phyloP scores from a whole-genome alignment of 2,888 invertebrate species.

The Psococerastis gibbosa region DNA sequence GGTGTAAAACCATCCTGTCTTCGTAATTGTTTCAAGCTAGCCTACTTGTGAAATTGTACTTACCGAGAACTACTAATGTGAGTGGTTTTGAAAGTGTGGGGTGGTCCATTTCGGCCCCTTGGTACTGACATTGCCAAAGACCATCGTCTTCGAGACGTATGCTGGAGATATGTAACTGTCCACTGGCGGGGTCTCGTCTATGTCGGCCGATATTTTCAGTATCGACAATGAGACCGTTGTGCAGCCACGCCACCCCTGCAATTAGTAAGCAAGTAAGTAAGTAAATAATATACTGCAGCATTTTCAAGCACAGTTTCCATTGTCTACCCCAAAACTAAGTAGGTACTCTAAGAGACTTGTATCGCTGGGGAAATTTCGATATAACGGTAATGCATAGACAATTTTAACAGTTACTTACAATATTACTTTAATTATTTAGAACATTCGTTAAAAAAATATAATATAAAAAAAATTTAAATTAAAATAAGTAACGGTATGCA shows the following conservation, averaged over 20 bases:
- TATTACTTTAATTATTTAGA: no score
- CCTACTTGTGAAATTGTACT: no score
- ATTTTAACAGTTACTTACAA: no score
- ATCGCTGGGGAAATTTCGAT: no score
- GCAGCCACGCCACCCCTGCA: constrained; percentile 6
- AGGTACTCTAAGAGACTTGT: no score
- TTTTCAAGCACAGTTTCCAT: no score
- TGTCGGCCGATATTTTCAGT: constrained; percentile 21
- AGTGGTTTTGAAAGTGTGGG: constrained; percentile 36
- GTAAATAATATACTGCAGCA: no score
- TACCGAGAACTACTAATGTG: constrained; percentile 44
- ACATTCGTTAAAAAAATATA: not conserved
- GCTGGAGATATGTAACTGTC: constrained; percentile 34
- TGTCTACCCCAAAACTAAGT: no score
- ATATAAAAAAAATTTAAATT: not conserved
- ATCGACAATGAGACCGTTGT: constrained; percentile 6
- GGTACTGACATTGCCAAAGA: constrained; percentile 48
- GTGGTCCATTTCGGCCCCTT: constrained; percentile 39
- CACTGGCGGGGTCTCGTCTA: constrained; percentile 26
- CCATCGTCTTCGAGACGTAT: constrained; percentile 46
- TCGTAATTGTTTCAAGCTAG: no score
- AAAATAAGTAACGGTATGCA: no score
- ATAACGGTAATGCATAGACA: no score
- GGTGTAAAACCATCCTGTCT: no score
- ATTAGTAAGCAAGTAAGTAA: not conserved